Evolutionary conservation across 2,797 vertebrate species (phyloP).

Genomic region (Tarsius wallacei): DNA sequence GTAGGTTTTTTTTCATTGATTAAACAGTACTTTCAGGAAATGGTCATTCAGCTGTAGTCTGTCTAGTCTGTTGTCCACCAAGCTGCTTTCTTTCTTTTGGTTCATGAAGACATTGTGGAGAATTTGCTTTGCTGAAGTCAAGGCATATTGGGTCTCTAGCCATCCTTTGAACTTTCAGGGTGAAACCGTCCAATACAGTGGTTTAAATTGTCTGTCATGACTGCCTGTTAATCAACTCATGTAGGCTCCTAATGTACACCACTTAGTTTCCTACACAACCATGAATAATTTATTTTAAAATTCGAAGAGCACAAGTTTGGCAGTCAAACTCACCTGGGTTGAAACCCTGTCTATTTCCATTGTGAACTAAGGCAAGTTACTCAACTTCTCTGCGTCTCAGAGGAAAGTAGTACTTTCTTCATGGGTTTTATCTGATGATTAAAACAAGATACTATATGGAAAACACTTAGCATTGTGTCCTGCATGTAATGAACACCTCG

Average conservation of each 20-base stretch:
- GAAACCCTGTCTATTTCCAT: conserved; percentile 31
- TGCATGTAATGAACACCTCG: not conserved
- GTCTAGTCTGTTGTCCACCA: not conserved
- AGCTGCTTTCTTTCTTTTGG: not conserved
- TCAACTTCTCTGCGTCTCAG: not conserved
- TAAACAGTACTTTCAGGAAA: not conserved
- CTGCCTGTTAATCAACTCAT: not conserved
- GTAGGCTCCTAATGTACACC: not conserved
- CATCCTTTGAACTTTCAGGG: not conserved
- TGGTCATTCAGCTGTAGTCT: not conserved
- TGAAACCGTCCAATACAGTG: not conserved
- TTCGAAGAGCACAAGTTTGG: not conserved
- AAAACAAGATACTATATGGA: not conserved
- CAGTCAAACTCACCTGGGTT: not conserved
- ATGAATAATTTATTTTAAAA: conserved; percentile 21
- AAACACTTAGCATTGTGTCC: too few relatives aligned
- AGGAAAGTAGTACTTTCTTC: not conserved
- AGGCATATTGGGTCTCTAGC: not conserved
- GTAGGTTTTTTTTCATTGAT: not conserved
- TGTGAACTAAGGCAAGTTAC: not conserved
- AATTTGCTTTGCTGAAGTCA: not conserved
- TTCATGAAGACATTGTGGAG: not conserved
- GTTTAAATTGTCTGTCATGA: conserved; percentile 15
- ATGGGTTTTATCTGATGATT: not conserved
- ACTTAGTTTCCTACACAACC: not conserved